These are phyloP conservation scores for Aurelia aurita complex sp. Pacific DNA, from an alignment of 30 jellyfish, hydroid and myxozoan species.

Conservation along the genomic window DNA sequence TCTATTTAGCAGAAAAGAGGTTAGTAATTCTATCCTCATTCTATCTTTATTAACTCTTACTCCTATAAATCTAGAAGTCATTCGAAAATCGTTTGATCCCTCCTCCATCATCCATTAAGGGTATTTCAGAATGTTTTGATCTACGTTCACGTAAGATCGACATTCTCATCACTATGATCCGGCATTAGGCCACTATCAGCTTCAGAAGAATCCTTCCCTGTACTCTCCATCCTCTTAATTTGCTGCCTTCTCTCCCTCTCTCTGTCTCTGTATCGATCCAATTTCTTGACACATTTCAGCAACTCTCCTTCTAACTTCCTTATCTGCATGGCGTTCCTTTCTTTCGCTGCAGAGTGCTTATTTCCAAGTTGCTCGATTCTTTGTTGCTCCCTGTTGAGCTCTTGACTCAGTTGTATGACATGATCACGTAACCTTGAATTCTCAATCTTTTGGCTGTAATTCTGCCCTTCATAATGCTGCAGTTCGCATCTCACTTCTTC, in stretches of 20 bases:
- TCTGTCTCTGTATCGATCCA: constrained; percentile 62
- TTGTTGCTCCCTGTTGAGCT: constrained; percentile 72
- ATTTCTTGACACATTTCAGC: constrained; percentile 60
- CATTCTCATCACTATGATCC: constrained; percentile 63
- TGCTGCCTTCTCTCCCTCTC: constrained; percentile 53
- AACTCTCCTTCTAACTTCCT: constrained; percentile 47
- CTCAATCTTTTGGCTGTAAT: constrained; percentile 58
- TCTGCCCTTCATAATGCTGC: constrained; percentile 51
- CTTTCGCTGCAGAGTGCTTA: constrained; percentile 43
- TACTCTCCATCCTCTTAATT: constrained; percentile 26
- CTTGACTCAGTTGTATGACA: constrained; percentile 64
- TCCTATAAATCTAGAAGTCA: no score
- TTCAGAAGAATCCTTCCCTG: constrained; percentile 61
- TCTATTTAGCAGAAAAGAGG: no score
- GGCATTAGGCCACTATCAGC: constrained; percentile 76
- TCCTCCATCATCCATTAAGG: no score
- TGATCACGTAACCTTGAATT: constrained; percentile 55
- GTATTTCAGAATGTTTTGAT: not conserved
- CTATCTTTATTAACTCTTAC: no score
- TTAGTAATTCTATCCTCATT: no score
- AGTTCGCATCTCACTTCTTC: constrained; percentile 31
- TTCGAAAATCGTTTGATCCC: no score
- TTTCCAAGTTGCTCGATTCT: constrained; percentile 39
- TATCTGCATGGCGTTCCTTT: constrained; percentile 37
- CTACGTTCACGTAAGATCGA: constrained; percentile 29